A percentile compares a stretch with the other conserved stretches of the same genome.
phyloP scores from a whole-genome alignment of 2,113 vertebrate genomes.

The Sisor rabdophorus region DNA sequence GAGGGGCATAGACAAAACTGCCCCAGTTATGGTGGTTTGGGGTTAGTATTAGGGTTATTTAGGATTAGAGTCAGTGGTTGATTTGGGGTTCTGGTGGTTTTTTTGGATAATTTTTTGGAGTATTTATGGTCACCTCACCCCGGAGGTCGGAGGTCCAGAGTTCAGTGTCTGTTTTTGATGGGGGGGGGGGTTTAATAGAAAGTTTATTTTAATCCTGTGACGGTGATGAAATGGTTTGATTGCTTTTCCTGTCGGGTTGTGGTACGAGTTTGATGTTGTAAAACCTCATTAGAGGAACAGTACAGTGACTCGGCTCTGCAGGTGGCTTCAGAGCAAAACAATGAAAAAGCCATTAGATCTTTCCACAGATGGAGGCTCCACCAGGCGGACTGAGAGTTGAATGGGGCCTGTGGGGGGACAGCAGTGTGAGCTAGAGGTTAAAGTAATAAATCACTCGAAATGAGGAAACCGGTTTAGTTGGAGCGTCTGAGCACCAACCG shows the following conservation, averaged over 20 bases:
- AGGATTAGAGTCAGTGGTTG: no score
- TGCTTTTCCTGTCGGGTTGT: background rate
- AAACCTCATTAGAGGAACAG: slow-evolving; percentile 40
- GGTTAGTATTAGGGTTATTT: no score
- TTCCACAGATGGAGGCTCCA: slow-evolving; percentile 47
- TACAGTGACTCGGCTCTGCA: slow-evolving; percentile 33
- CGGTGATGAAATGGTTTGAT: no score
- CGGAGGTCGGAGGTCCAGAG: no score
- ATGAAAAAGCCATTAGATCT: slow-evolving; percentile 52
- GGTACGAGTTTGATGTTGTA: slow-evolving; percentile 40
- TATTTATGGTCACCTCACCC: no score
- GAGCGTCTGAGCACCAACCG: slow-evolving; percentile 42
- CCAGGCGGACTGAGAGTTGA: background rate
- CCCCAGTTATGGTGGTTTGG: no score
- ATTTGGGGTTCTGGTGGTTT: no score
- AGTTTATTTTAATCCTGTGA: no score
- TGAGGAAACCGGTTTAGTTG: slow-evolving; percentile 60
- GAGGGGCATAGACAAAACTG: no score
- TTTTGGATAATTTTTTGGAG: no score
- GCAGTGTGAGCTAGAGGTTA: slow-evolving; percentile 52
- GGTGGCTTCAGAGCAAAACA: slow-evolving; percentile 55
- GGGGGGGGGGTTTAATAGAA: no score
- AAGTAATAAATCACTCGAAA: slow-evolving; percentile 70
- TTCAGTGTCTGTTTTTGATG: no score
- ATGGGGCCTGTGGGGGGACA: slow-evolving; percentile 51